A percentile compares a stretch with the other conserved stretches of the same genome.
phyloP scores from a whole-genome alignment of 2,113 vertebrate genomes.

The Salminus brasiliensis region DNA sequence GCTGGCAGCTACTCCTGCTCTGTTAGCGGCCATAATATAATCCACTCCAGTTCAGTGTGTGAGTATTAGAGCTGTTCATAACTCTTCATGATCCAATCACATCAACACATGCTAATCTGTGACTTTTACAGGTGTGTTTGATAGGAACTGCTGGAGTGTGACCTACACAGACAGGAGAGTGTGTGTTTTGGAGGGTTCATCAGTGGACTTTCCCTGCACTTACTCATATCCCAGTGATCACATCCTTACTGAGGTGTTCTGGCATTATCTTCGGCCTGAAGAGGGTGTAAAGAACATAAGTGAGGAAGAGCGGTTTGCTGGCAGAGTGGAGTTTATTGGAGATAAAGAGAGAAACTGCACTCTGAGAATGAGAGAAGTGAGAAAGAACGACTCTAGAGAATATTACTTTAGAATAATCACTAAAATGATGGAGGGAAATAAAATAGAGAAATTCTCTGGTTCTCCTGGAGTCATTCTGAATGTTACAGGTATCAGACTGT shows the following conservation, averaged over 20 bases:
- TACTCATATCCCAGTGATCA: slow-evolving; percentile 16
- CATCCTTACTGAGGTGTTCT: not conserved
- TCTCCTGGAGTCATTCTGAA: slow-evolving; percentile 18
- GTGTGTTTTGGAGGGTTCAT: slow-evolving; percentile 17
- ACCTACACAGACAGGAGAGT: slow-evolving; percentile 23
- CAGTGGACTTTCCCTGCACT: slow-evolving; percentile 38
- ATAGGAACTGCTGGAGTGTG: slow-evolving; percentile 4
- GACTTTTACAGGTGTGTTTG: slow-evolving; percentile 9
- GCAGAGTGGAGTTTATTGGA: slow-evolving; percentile 33
- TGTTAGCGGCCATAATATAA: not conserved
- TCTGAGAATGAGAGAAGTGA: slow-evolving; percentile 33
- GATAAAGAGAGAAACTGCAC: not conserved
- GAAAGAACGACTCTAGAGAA: slow-evolving; percentile 18
- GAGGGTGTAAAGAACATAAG: not conserved
- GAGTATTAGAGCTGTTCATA: not conserved
- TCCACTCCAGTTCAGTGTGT: slow-evolving; percentile 7
- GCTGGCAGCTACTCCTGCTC: not conserved
- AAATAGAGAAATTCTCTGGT: not conserved
- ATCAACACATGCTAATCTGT: not conserved
- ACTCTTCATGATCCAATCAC: not conserved
- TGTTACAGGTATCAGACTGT: slow-evolving; percentile 32
- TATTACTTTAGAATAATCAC: slow-evolving; percentile 19
- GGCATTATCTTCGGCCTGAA: not conserved
- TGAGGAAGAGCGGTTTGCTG: not conserved
- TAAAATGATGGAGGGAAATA: no score